These are phyloP conservation scores for Rhaphigaster nebulosa DNA, from an alignment of 2,888 invertebrate genomes.

Conservation along the genomic window DNA sequence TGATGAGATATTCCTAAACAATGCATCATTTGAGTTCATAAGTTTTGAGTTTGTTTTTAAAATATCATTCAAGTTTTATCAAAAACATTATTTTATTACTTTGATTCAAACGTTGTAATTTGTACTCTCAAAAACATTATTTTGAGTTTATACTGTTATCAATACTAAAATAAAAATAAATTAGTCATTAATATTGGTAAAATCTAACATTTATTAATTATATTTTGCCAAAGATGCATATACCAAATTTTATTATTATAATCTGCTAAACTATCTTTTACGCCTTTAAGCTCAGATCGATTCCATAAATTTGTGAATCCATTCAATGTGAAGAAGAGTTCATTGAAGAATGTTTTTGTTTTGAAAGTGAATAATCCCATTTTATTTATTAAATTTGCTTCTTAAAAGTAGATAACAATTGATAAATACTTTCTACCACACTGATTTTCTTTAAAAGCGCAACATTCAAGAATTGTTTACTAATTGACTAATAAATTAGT, in stretches of 20 bases:
- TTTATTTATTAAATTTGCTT: background rate
- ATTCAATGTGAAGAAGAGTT: background rate
- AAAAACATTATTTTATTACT: background rate
- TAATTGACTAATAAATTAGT: background rate
- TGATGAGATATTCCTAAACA: background rate
- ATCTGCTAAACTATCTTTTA: background rate
- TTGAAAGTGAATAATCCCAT: background rate
- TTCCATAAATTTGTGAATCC: background rate
- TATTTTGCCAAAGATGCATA: conserved; percentile 38
- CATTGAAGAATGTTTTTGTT: background rate
- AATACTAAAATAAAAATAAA: background rate
- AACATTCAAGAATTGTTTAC: background rate
- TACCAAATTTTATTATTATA: conserved; percentile 27
- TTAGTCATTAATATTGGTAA: background rate
- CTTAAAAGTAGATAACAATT: background rate
- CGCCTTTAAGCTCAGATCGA: background rate
- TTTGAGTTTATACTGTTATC: background rate
- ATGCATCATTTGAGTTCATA: no score
- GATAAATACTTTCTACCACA: background rate
- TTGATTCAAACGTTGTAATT: background rate
- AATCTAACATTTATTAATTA: background rate
- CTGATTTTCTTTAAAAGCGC: background rate
- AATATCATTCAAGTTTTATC: background rate
- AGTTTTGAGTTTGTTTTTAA: background rate
- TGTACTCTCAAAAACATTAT: background rate